Base-by-base conservation (phyloP, 2,888 invertebrate genomes). In the Branchellion lobata region DNA sequence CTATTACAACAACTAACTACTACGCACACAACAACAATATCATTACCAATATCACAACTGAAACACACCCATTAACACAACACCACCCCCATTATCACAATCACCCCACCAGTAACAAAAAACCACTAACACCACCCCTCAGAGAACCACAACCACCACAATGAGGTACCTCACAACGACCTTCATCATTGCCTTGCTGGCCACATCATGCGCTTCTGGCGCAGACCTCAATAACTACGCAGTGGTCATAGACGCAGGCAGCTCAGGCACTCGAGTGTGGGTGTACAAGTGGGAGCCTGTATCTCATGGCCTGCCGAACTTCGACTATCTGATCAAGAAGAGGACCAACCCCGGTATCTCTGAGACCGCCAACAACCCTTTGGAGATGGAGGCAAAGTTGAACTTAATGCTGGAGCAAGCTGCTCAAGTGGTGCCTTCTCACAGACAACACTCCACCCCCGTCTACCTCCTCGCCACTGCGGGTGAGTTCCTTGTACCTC, bases 401-500 rank as follows among this genome's bases (percentile, higher is more conserved):
- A 36, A 24, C 8, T 40, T 53, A 31, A 75, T 81, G 29, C 29
- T 81, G 21, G 47, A 47, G 0, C 33, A 27, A 27, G 78, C 81
- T 1, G 47, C 34, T 33, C 18, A 27, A 11, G 29, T 69, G 11
- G 76, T 81, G 8, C 81, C 81, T 8, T 40, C 31, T 18, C 31
- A 2, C 2, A 3, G 24, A 24, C 79, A 51, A 3, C 5, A 11
- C 0, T 24, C 24, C 3, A 65, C 81, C 1, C 74, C 80, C 36
- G 74, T 81, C 68, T 79, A 79, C 47, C 74, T 81, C 36, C 57
- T 81, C 53, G 80, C 81, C 34, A 81, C 81, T 34, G 81, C 81
- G 27, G 80, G 81, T 81, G 36, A 57, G 78, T 14, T 40, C 40
- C 40, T 14, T 8, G 40, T 40, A n/a, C n/a, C n/a, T n/a, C n/a